Conservation (phyloP, 2,113 vertebrate genomes). For the Embiotoca jacksoni region DNA sequence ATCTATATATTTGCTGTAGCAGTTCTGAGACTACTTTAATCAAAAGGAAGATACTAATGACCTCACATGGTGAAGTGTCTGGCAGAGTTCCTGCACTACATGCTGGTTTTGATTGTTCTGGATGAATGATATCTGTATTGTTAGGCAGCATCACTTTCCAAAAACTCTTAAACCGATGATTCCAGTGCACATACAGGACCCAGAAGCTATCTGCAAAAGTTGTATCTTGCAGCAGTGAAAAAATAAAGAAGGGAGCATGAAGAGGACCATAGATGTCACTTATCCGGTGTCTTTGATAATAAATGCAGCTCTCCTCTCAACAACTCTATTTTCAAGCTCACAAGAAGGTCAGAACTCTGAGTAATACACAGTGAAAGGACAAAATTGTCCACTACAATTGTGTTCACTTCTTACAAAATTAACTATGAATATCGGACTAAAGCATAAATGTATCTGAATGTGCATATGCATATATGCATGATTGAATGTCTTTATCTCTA, state of each 20-base stretch:
- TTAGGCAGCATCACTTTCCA: slow-evolving; percentile 25
- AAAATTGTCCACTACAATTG: slow-evolving; percentile 11
- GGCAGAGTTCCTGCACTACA: slow-evolving; percentile 10
- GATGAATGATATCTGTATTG: slow-evolving; percentile 30
- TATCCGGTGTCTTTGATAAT: slow-evolving; percentile 69
- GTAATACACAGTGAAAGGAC: slow-evolving; percentile 37
- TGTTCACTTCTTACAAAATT: slow-evolving; percentile 23
- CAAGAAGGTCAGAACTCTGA: slow-evolving; percentile 54
- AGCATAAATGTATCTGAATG: slow-evolving; percentile 17
- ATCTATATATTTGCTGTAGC: background rate
- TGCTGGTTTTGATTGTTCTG: background rate
- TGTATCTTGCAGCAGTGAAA: slow-evolving; percentile 28
- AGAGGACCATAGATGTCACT: slow-evolving; percentile 62
- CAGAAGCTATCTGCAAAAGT: slow-evolving; percentile 50
- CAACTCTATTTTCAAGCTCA: slow-evolving; percentile 36
- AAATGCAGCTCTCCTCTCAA: slow-evolving; percentile 46
- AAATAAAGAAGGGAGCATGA: slow-evolving; percentile 19
- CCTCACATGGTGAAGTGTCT: background rate
- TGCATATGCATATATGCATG: background rate
- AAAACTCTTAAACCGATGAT: slow-evolving; percentile 51
- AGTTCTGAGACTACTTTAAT: slow-evolving; percentile 13
- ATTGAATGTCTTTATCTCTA: background rate
- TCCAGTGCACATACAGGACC: slow-evolving; percentile 54
- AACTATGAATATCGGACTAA: slow-evolving; percentile 16
- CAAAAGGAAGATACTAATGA: slow-evolving; percentile 28